These are phyloP conservation scores for Sebastes steindachneri DNA, from an alignment of 2,797 vertebrate genomes.

Conservation along the genomic window DNA sequence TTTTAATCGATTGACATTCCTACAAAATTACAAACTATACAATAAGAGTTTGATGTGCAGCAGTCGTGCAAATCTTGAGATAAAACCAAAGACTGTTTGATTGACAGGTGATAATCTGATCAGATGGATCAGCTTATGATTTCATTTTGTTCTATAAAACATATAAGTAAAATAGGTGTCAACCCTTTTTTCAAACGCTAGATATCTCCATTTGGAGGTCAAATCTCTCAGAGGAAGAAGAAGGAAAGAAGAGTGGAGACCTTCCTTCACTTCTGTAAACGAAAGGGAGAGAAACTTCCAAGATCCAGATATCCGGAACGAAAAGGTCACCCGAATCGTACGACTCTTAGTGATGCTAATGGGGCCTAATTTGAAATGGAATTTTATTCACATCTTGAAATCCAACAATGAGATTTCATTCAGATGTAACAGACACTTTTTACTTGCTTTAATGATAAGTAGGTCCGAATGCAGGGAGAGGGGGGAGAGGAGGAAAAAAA, in stretches of 20 bases:
- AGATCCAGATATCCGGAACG: slow-evolving; percentile 35
- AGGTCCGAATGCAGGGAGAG: slow-evolving; percentile 53
- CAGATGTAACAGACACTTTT: slow-evolving; percentile 73
- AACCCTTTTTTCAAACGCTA: not conserved
- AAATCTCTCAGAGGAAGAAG: not conserved
- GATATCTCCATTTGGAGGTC: slow-evolving; percentile 28
- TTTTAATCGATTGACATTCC: too few relatives aligned
- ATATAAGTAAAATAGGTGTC: not conserved
- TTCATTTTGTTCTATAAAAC: too few relatives aligned
- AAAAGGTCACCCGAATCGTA: slow-evolving; percentile 68
- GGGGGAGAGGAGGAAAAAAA: not conserved
- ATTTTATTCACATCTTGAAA: slow-evolving; percentile 78
- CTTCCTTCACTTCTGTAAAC: slow-evolving; percentile 40
- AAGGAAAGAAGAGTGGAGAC: not conserved
- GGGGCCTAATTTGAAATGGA: slow-evolving; percentile 76
- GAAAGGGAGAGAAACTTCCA: slow-evolving; percentile 50
- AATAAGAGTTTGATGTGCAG: not conserved
- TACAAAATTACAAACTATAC: not conserved
- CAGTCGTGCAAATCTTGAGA: not conserved
- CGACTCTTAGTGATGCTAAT: slow-evolving; percentile 81
- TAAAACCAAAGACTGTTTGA: not conserved
- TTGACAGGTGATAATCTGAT: not conserved
- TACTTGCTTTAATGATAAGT: slow-evolving; percentile 79
- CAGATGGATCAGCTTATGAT: not conserved
- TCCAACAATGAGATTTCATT: slow-evolving; percentile 75